Evolutionary conservation across 2,797 vertebrate genomes (phyloP).

Genomic region (Sparidentex hasta): DNA sequence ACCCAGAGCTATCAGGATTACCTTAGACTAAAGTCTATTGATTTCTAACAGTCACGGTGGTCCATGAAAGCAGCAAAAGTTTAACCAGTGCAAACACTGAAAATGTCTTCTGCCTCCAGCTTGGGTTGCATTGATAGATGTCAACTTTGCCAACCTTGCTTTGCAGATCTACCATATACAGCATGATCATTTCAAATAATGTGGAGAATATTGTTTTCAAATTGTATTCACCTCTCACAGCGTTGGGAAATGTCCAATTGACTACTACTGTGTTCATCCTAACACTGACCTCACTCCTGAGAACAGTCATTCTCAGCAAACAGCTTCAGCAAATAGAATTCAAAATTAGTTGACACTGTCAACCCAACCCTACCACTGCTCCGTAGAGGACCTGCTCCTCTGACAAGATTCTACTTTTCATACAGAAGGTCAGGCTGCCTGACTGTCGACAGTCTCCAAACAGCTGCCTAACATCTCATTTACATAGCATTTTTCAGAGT

Average conservation of each 20-base stretch:
- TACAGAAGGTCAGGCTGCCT: conserved; percentile 23
- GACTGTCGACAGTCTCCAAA: not conserved
- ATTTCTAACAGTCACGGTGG: not conserved
- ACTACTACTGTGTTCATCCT: not conserved
- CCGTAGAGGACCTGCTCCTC: not conserved
- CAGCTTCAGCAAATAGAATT: not conserved
- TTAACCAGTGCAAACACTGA: not conserved
- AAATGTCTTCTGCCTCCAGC: not conserved
- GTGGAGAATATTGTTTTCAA: not conserved
- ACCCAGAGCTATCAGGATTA: not conserved
- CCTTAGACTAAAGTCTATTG: not conserved
- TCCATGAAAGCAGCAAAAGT: not conserved
- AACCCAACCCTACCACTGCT: not conserved
- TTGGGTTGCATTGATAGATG: not conserved
- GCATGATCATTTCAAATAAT: not conserved
- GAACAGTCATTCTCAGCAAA: conserved; percentile 7
- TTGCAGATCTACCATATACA: not conserved
- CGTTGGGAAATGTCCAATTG: not conserved
- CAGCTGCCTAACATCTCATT: conserved; percentile 14
- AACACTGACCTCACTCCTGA: not conserved
- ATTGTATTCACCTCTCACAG: not conserved
- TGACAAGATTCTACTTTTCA: not conserved
- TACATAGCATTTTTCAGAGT: not conserved
- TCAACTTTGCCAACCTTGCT: not conserved
- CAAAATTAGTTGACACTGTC: not conserved